Conservation (phyloP, 1,140 invertebrate genomes). For the Caenorhabditis brenneri region DNA sequence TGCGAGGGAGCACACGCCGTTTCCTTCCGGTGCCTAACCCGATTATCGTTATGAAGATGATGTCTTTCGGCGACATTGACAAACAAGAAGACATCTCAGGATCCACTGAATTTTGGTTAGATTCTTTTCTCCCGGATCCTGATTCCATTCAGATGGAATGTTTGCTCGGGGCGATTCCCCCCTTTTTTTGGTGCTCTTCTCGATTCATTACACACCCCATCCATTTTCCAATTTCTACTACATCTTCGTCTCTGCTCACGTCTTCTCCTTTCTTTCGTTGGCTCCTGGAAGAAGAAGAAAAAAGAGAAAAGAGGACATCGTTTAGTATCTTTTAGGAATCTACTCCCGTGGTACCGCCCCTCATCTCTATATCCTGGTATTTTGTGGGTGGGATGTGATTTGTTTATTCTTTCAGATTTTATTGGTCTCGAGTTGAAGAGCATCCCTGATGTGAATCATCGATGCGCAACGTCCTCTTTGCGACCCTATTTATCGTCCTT, state of each 20-base stretch:
- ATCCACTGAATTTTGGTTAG: neutral
- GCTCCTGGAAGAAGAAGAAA: constrained; percentile 15
- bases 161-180: constrained; percentile 4
- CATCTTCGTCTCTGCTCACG: constrained; percentile 27
- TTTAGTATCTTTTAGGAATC: constrained; percentile 37
- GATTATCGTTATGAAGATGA: constrained; percentile 41
- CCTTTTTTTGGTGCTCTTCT: neutral
- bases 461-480: constrained; percentile 6
- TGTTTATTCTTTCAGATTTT: constrained; percentile 26
- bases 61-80: constrained; percentile 5
- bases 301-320: constrained; percentile 29
- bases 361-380: neutral
- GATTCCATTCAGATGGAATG: constrained; percentile 23
- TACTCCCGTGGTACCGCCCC: neutral
- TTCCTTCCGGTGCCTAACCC: constrained; percentile 35
- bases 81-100: neutral
- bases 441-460: constrained; percentile 41
- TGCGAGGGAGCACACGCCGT: neutral
- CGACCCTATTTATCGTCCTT: constrained; percentile 31
- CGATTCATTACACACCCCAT: constrained; percentile 40
- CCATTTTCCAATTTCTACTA: constrained; percentile 39
- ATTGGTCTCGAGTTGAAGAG: neutral
- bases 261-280: neutral
- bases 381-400: constrained; percentile 4
- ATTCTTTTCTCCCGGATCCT: neutral